These are phyloP conservation scores for Emydocephalus ijimae DNA, from an alignment of 2,113 vertebrate species.

Conservation along the genomic window DNA sequence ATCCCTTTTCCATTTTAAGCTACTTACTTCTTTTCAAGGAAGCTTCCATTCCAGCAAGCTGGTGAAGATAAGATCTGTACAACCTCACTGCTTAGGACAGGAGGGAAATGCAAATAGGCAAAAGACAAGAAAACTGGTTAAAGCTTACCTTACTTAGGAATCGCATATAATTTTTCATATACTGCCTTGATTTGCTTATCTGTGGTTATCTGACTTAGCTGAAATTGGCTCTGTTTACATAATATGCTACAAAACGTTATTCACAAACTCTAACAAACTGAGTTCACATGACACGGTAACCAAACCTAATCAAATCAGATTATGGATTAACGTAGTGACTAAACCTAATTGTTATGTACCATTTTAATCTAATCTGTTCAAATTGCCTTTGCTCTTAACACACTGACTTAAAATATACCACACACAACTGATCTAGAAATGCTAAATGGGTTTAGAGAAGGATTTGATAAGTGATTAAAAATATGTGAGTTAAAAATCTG, in stretches of 20 bases:
- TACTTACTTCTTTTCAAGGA: conserved; percentile 93
- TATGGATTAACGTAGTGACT: neutral
- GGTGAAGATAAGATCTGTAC: conserved; percentile 90
- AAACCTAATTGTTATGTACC: neutral
- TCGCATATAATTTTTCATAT: neutral
- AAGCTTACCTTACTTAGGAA: neutral
- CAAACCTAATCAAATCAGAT: neutral
- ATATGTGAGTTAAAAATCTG: neutral
- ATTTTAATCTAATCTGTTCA: neutral
- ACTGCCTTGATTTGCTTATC: neutral
- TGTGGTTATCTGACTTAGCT: neutral
- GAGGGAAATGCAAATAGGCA: neutral
- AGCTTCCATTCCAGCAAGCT: conserved; percentile 97
- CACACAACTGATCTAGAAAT: neutral
- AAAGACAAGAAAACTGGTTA: neutral
- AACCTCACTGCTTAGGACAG: conserved; percentile 75
- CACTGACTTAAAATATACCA: neutral
- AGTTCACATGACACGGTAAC: neutral
- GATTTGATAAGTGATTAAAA: neutral
- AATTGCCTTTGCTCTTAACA: neutral
- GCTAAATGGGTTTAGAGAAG: neutral
- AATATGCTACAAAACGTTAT: neutral
- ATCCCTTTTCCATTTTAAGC: neutral
- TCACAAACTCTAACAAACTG: neutral
- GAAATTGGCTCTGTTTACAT: neutral